Base-by-base conservation (phyloP, 1,140 invertebrate genomes). In the Coenobita brevimanus region DNA sequence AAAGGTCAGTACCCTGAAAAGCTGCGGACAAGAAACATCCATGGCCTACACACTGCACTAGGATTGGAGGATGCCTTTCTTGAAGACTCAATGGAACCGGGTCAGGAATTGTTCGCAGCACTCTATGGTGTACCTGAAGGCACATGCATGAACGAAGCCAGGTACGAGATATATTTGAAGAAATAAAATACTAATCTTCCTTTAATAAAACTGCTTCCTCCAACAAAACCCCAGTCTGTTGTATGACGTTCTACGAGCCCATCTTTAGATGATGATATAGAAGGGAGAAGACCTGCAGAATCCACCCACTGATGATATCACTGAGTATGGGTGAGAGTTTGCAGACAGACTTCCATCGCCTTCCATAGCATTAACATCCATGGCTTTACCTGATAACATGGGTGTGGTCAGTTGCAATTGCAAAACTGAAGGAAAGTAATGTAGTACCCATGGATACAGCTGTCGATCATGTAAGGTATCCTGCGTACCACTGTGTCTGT, bases 41-140 rank as follows among this genome's bases (percentile, higher is more conserved):
- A 50, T 50, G 46, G 46, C 46, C 46, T 36, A 38, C n/a, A 46
- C 38, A 46, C 38, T 38, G 3, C 36, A 41, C 17, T 36, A n/a
- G 36, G 73, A 6, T 13, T 3, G 38, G 73, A 43, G 33, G 36
- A 27, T 43, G 73, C 38, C 2, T 41, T 17, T 38, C 17, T 75
- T 8, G 33, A 6, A 41, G 71, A 41, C 36, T n/a, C 3, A 21
- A 0, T 76, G 73, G 1, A 2, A 13, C 33, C n/a, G n/a, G 62
- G 62, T 21, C 62, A 64, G 62, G 62, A 21, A 64, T 30, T 64
- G 6, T 64, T 64, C 62, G n/a, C 62, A 10, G 62, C 62, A 64
- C 62, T 64, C 62, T 64, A 64, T 64, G 62, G 62, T 64, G 62
- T 64, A 64, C 4, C 62, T 64, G 62, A 64, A 64, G 62, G 62